Percentiles rank a stretch among this genome's conserved stretches.
Conservation (phyloP, 2,888 invertebrate genomes). For the Julus scandinavius region DNA sequence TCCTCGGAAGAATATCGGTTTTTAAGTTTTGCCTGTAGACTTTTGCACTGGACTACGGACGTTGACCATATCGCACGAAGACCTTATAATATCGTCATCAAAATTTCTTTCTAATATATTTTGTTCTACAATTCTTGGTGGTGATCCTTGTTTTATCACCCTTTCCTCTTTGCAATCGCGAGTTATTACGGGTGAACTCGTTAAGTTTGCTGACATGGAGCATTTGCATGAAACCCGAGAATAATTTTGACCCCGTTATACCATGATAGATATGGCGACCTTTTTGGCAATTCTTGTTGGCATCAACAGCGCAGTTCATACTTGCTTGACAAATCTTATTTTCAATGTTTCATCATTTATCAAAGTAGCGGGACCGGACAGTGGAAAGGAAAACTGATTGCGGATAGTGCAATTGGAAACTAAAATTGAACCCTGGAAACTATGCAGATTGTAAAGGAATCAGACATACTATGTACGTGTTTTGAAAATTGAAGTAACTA, state of each 20-base stretch:
- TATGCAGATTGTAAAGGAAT: background rate
- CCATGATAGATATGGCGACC: background rate
- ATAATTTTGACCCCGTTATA: background rate
- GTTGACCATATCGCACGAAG: background rate
- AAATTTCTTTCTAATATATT: background rate
- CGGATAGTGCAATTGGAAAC: background rate
- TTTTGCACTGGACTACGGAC: background rate
- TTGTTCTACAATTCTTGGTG: background rate
- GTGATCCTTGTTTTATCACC: background rate
- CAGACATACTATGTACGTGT: too few relatives aligned
- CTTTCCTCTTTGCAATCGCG: background rate
- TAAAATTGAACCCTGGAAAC: background rate
- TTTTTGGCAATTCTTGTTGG: background rate
- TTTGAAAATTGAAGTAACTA: too few relatives aligned
- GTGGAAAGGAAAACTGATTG: background rate
- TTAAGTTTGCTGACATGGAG: background rate
- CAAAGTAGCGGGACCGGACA: background rate
- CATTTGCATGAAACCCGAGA: constrained; percentile 7
- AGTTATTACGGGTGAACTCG: background rate
- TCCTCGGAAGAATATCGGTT: background rate
- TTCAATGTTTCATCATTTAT: background rate
- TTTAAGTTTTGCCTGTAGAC: background rate
- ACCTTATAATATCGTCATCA: background rate
- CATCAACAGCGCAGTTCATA: background rate
- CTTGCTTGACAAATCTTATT: background rate